Percentiles rank a stretch among this genome's conserved stretches.
These are phyloP conservation scores for Glyptemys insculpta DNA, from an alignment of 2,797 vertebrate species.

Conservation along the genomic window DNA sequence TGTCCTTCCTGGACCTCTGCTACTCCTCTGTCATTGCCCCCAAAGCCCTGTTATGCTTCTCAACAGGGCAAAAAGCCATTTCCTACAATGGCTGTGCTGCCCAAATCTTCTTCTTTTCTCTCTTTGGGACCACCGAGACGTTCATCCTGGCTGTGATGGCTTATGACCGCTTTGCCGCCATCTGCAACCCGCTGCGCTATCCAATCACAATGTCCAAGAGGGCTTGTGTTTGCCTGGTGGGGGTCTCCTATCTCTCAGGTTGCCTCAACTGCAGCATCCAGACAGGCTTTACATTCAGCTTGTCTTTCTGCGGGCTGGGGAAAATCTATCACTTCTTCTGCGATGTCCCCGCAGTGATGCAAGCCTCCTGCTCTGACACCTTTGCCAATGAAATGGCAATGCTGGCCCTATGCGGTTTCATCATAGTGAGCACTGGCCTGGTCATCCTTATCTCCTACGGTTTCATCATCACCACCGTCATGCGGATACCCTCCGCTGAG, in stretches of 20 bases:
- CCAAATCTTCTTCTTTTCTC: constrained; percentile 78
- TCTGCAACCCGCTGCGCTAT: constrained; percentile 73
- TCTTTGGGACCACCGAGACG: constrained; percentile 72
- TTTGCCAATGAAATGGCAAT: constrained; percentile 61
- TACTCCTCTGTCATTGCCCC: constrained; percentile 63
- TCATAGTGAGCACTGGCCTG: constrained; percentile 66
- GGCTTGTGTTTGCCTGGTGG: constrained; percentile 48
- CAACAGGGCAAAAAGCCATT: constrained; percentile 11
- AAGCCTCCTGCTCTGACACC: constrained; percentile 69
- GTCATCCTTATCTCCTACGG: constrained; percentile 68
- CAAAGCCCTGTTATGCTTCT: constrained; percentile 47
- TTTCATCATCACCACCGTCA: constrained; percentile 66
- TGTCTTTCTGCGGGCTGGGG: constrained; percentile 69
- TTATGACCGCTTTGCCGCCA: constrained; percentile 65
- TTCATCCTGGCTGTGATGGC: constrained; percentile 77
- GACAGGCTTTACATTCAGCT: constrained; percentile 64
- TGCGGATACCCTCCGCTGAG: constrained; percentile 62
- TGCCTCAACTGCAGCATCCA: constrained; percentile 70
- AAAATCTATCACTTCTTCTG: constrained; percentile 78
- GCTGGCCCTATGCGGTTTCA: constrained; percentile 39
- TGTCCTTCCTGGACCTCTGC: constrained; percentile 57
- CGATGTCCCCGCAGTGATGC: constrained; percentile 73
- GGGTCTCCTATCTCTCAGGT: constrained; percentile 66
- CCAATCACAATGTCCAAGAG: constrained; percentile 48
- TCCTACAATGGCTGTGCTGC: constrained; percentile 58